Evolutionary conservation across 2,888 invertebrate genomes (phyloP), one percentile per base, ranked within the genome.

Genomic region (Melinaea menophilus): DNA sequence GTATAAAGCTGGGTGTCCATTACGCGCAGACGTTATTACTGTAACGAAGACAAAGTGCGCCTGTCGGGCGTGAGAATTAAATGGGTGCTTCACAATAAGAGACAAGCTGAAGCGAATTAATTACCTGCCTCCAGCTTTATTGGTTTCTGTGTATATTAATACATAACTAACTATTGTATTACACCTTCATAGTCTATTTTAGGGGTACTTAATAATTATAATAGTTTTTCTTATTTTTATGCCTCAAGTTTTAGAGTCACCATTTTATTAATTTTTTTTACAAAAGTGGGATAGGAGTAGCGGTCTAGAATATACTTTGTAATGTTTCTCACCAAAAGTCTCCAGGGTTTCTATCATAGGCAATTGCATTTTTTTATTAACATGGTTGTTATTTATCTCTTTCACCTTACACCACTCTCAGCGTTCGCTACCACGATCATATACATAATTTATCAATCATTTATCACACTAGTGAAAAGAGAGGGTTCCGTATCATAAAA

Each of bases 41-140:
- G 69, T 71, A 71, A 72, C 73, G 72, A 72, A 73, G 71, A 75
- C 74, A 74, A 73, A 73, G 71, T 69, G 69, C 69, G 67, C 62
- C 63, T 59, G 69, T 69, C 71, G 68, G 59, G 64, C 64, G 37
- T 59, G 66, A 63, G 65, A 61, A 61, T 66, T 55, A 61, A 64
- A 55, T 59, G 58, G 31, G 58, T 33, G 31, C 51, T 31, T 51
- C 51, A 51, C 31, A 51, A 51, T 31, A 31, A 51, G 51, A 31
- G 51, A 51, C 51, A 51, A 31, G 31, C 51, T 51, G 51, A 51
- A 51, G 51, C 51, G 51, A 51, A 31, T 51, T 22, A 31, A 31
- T 51, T 51, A 51, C 31, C 31, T 22, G 31, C 9, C 9, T 51
- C 31, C 31, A 5, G 5, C 22, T 9, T 51, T 31, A 22, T n/a